Conservation (phyloP, 1,140 invertebrate species). For the Frieseomelitta varia region DNA sequence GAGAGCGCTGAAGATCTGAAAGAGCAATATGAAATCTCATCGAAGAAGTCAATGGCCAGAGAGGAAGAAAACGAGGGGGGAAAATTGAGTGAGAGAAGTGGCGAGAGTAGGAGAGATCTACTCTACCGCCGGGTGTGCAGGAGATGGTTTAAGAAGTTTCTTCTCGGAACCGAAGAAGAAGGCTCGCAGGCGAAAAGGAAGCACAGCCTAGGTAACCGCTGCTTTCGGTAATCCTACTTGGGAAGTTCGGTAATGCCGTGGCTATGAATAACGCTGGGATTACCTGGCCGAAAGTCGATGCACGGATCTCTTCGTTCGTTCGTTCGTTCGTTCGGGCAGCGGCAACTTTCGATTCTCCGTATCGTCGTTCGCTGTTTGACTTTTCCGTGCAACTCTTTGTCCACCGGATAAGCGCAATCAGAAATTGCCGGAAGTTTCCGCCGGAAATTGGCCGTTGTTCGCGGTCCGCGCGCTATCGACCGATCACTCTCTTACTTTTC, state of each 20-base stretch:
- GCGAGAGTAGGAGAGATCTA: constrained; percentile 3
- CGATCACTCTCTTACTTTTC: neutral
- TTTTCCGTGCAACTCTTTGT: constrained; percentile 23
- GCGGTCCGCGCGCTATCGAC: no score
- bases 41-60: neutral
- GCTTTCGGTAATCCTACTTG: constrained; percentile 67
- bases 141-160: constrained; percentile 68
- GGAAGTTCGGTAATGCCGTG: constrained; percentile 60
- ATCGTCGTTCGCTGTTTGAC: constrained; percentile 46
- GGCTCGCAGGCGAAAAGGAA: constrained; percentile 5
- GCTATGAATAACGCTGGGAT: constrained; percentile 68
- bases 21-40: neutral
- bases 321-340: constrained; percentile 14
- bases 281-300: constrained; percentile 62
- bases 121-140: neutral
- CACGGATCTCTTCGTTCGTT: constrained; percentile 40
- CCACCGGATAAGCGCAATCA: neutral
- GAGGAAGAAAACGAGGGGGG: neutral
- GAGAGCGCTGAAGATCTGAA: neutral
- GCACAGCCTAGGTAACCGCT: constrained; percentile 38
- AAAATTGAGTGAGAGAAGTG: constrained; percentile 6
- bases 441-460: neutral
- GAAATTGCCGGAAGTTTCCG: neutral
- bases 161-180: constrained; percentile 15
- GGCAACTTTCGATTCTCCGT: constrained; percentile 56